A percentile compares a stretch with the other conserved stretches of the same genome.
Conservation (phyloP, 30 jellyfish, hydroid and myxozoan species). For the Haliclystus octoradiatus region DNA sequence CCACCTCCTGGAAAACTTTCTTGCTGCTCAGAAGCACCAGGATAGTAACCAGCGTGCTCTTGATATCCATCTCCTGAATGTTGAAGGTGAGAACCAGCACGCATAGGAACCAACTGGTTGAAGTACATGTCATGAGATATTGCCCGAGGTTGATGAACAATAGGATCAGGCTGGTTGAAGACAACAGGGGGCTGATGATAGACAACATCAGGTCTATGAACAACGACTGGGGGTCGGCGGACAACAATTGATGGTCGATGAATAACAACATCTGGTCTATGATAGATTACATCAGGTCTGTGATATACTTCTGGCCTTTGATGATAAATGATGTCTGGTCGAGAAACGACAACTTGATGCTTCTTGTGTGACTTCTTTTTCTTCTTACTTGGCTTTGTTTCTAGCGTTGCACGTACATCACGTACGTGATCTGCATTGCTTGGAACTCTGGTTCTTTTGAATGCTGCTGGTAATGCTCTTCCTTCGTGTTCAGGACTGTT, state of each 20-base stretch:
- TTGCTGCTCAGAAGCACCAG: too few species aligned
- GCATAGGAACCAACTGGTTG: conserved; percentile 63
- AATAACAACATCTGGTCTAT: conserved; percentile 80
- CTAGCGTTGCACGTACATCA: conserved; percentile 6
- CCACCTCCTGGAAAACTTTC: too few species aligned
- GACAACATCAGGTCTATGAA: conserved; percentile 78
- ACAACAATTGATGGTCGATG: conserved; percentile 88
- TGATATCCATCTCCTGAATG: conserved; percentile 33
- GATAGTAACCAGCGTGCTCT: too few species aligned
- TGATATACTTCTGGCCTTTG: conserved; percentile 80
- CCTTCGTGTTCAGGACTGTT: conserved; percentile 16
- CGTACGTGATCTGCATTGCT: too few species aligned
- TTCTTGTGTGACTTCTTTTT: conserved; percentile 44
- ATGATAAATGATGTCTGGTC: conserved; percentile 75
- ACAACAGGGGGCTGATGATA: conserved; percentile 94
- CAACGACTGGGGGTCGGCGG: conserved; percentile 86
- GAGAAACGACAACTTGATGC: conserved; percentile 69
- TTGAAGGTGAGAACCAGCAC: conserved; percentile 64
- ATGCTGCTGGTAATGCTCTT: too few species aligned
- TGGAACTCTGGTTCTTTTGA: too few species aligned
- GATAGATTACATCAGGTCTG: conserved; percentile 86
- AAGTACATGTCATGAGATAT: conserved; percentile 60
- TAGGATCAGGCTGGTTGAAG: conserved; percentile 71
- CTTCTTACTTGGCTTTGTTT: conserved; percentile 22
- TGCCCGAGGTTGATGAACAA: conserved; percentile 61